Evolutionary conservation across 1,140 invertebrate species (phyloP).

Genomic region (Trichoplusia ni): DNA sequence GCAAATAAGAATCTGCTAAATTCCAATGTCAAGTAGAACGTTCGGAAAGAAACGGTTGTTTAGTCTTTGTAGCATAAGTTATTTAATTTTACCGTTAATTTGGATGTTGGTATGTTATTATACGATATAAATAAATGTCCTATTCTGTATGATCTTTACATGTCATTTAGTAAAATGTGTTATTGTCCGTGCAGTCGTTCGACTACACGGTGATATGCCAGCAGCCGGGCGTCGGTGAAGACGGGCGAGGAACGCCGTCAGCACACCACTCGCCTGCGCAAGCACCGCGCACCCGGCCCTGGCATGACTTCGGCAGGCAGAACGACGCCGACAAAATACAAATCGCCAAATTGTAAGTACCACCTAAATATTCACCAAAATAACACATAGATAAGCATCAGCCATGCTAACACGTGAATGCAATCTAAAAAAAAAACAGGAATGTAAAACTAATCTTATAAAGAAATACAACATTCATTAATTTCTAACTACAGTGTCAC

Average conservation of each 20-base stretch:
- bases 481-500: not conserved
- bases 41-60: too few relatives aligned
- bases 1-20: constrained; percentile 17
- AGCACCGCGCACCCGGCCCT: constrained; percentile 88
- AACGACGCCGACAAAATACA: constrained; percentile 97
- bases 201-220: constrained; percentile 94
- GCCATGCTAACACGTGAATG: not conserved
- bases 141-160: not conserved
- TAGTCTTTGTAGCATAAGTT: too few relatives aligned
- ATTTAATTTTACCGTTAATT: too few relatives aligned
- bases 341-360: constrained; percentile 98
- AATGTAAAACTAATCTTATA: constrained; percentile 16
- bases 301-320: constrained; percentile 95
- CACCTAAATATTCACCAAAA: not conserved
- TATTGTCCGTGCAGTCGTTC: constrained; percentile 86
- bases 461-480: constrained; percentile 26
- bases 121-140: not conserved
- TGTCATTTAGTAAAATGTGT: not conserved
- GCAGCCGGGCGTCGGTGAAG: constrained; percentile 81
- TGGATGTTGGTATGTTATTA: not conserved
- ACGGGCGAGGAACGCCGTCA: constrained; percentile 84
- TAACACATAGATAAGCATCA: too few relatives aligned
- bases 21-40: too few relatives aligned
- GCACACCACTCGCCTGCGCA: constrained; percentile 84
- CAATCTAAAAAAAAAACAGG: not conserved